Evolutionary conservation across 2,888 invertebrate genomes (phyloP).

Genomic region (Drosophila niveifrons): DNA sequence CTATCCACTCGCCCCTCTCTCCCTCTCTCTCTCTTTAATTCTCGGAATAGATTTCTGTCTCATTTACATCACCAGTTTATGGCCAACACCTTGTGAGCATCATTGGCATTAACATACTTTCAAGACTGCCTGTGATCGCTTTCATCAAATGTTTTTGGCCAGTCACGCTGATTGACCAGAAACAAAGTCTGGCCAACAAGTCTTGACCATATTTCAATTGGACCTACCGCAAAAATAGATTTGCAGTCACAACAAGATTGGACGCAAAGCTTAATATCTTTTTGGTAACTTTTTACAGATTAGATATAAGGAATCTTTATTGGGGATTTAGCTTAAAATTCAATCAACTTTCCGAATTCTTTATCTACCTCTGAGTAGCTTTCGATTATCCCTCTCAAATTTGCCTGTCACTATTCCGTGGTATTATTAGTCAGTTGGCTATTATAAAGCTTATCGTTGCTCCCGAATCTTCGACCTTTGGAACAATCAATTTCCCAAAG

Average conservation of each 20-base stretch:
- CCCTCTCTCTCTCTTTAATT: slow-evolving; percentile 1
- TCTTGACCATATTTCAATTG: not conserved
- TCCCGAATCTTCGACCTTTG: slow-evolving; percentile 6
- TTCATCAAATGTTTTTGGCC: slow-evolving; percentile 7
- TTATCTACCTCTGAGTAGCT: no score
- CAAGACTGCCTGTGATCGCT: not conserved
- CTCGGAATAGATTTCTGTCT: not conserved
- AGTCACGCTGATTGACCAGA: slow-evolving; percentile 51
- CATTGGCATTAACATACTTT: not conserved
- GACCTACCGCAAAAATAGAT: slow-evolving; percentile 63
- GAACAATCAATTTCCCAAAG: not conserved
- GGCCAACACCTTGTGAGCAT: slow-evolving; percentile 17
- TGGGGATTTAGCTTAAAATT: no score
- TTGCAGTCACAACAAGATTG: slow-evolving; percentile 21
- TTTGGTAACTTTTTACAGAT: not conserved
- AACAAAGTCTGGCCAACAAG: slow-evolving; percentile 19
- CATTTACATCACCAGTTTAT: slow-evolving; percentile 20
- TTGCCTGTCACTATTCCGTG: not conserved
- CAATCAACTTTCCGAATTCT: no score
- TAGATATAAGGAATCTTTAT: not conserved
- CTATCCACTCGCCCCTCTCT: slow-evolving; percentile 20
- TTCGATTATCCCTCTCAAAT: not conserved
- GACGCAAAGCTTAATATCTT: not conserved
- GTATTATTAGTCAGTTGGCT: slow-evolving; percentile 16
- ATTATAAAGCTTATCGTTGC: slow-evolving; percentile 10